Evolutionary conservation across 2,113 vertebrate species (phyloP).

Genomic region (Stercorarius parasiticus): DNA sequence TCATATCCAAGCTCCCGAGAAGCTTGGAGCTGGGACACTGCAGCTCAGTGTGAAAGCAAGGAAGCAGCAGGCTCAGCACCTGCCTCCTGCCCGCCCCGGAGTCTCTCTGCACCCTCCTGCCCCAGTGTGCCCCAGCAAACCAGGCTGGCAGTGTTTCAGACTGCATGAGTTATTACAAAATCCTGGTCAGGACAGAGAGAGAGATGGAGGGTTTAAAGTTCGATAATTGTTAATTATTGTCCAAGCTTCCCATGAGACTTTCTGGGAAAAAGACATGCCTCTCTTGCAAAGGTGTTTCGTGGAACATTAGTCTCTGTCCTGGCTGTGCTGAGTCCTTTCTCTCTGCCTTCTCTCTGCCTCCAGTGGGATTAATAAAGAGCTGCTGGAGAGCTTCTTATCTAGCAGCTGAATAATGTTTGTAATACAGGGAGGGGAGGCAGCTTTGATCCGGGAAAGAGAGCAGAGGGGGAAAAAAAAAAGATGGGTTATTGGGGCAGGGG

Average conservation of each 20-base stretch:
- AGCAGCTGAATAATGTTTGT: slow-evolving; percentile 12
- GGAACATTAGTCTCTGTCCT: slow-evolving; percentile 32
- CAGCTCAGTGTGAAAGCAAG: neutral
- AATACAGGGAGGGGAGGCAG: slow-evolving; percentile 21
- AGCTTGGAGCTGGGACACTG: neutral
- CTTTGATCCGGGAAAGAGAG: neutral
- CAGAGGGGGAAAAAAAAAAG: neutral
- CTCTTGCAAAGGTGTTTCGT: neutral
- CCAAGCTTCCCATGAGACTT: neutral
- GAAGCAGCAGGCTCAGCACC: neutral
- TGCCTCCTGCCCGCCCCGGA: neutral
- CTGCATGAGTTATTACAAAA: neutral
- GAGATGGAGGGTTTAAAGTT: neutral
- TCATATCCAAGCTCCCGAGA: neutral
- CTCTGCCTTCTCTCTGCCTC: slow-evolving; percentile 1
- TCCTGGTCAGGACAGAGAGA: neutral
- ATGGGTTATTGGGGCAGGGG: neutral
- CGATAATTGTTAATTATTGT: slow-evolving; percentile 46
- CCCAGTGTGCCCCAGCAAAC: neutral
- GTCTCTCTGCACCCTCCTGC: neutral
- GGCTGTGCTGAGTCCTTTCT: neutral
- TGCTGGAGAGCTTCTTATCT: slow-evolving; percentile 51
- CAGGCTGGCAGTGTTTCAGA: neutral
- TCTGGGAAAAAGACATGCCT: neutral
- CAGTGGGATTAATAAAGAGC: slow-evolving; percentile 60